Percentiles rank a stretch among this genome's conserved stretches.
Conservation (phyloP, 92 coral and sea anemone genomes). For the Heteractis magnifica region DNA sequence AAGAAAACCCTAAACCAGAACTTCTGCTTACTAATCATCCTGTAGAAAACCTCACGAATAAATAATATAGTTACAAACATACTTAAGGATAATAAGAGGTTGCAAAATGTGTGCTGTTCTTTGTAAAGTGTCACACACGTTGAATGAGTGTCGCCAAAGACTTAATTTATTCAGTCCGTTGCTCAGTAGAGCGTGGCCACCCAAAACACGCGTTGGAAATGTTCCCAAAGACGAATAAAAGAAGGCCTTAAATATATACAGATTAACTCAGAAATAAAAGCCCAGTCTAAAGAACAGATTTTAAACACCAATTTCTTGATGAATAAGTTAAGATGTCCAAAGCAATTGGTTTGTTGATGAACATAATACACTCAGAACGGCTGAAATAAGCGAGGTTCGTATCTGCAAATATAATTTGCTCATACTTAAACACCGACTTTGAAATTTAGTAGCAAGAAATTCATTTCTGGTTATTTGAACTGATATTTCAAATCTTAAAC, state of each 20-base stretch:
- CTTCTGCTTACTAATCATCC: neutral
- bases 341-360: slow-evolving; percentile 6
- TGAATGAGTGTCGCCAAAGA: slow-evolving; percentile 31
- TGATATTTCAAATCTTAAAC: neutral
- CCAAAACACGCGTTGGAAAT: slow-evolving; percentile 97
- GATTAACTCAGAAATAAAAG: neutral
- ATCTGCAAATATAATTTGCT: slow-evolving; percentile 42
- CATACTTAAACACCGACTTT: slow-evolving; percentile 8
- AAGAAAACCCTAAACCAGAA: neutral
- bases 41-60: neutral
- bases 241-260: neutral
- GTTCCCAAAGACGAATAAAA: slow-evolving; percentile 38
- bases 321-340: neutral
- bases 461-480: neutral
- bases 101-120: slow-evolving; percentile 6
- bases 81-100: neutral
- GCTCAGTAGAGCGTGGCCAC: slow-evolving; percentile 85
- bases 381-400: slow-evolving; percentile 41
- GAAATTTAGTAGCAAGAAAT: neutral
- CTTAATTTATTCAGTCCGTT: slow-evolving; percentile 75
- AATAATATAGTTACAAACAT: neutral
- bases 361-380: slow-evolving; percentile 21
- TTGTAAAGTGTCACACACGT: slow-evolving; percentile 38
- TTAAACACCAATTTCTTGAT: neutral
- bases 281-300: neutral